Evolutionary conservation across 1,140 invertebrate genomes (phyloP).

Genomic region (Microvelia longipes): DNA sequence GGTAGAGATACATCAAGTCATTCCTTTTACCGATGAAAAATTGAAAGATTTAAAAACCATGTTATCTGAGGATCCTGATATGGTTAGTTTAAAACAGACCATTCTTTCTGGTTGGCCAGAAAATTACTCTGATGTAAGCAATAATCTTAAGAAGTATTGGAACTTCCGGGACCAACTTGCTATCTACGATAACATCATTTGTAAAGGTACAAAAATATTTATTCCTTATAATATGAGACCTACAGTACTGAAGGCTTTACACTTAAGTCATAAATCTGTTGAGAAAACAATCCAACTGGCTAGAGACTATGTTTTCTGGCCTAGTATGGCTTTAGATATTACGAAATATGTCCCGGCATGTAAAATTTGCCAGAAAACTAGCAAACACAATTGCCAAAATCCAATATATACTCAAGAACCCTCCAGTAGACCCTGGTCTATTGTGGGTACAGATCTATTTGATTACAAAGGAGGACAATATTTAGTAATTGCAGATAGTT

Average conservation of each 20-base stretch:
- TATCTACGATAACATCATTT: not conserved
- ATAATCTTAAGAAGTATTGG: not conserved
- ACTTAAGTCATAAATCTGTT: not conserved
- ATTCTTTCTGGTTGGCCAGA: not conserved
- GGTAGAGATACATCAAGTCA: not conserved
- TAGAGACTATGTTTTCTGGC: conserved; percentile 2
- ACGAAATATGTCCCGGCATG: not conserved
- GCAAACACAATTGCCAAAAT: not conserved
- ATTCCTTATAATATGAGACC: not conserved
- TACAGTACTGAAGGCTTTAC: not conserved
- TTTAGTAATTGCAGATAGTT: not conserved
- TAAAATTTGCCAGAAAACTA: not conserved
- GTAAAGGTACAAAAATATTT: not conserved
- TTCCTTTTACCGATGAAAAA: not conserved
- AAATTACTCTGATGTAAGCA: not conserved
- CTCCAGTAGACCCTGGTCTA: not conserved
- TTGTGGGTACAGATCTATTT: not conserved
- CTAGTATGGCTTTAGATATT: not conserved
- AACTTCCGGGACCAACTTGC: not conserved
- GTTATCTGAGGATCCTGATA: not conserved
- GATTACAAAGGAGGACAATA: not conserved
- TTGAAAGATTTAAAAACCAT: not conserved
- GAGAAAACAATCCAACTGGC: not conserved
- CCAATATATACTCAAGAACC: not conserved
- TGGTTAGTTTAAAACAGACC: not conserved